Base-by-base conservation (phyloP, 2,888 invertebrate genomes). In the Tiliacea aurago region DNA sequence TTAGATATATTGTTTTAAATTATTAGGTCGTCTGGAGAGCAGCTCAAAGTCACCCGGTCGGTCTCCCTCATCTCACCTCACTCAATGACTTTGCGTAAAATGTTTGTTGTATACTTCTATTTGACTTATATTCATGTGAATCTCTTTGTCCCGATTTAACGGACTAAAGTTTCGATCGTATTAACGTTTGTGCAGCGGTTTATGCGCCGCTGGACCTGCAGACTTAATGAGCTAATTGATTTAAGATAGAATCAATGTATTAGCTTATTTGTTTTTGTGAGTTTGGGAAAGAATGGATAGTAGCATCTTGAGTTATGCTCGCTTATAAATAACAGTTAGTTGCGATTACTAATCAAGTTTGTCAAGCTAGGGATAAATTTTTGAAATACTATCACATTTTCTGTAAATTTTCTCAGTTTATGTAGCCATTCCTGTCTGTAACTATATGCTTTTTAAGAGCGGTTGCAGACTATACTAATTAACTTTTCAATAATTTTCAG, bases 21-120 rank as follows among this genome's bases (percentile, higher is more conserved):
- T 93, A 90, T 90, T 90, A 90, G 93, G 93, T 91, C 93, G 95
- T 95, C 95, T 95, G 89, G 95, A 95, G 95, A 94, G 87, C 95
- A 90, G 83, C 78, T 84, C 93, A 95, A 95, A 93, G 95, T 95
- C 93, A 94, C 88, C 89, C 90, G 92, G 93, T 90, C 93, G 91
- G 82, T 88, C 90, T 91, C 90, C 90, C 88, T 86, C 90, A 91
- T 85, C 88, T 91, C 89, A 90, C 81, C 84, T 78, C 73, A 88
- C 84, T 89, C 89, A 90, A 90, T 88, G 83, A 86, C 86, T 76
- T 85, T 80, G 77, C 79, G 86, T 83, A 82, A 78, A 81, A 78
- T 75, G 66, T 77, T 74, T 73, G 80, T 77, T 84, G 59, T 80
- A 71, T 70, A 73, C 74, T 86, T 83, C 65, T 87, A 78, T 83